Evolutionary conservation across 2,113 vertebrate genomes (phyloP).

Genomic region (Neogobius melanostomus): DNA sequence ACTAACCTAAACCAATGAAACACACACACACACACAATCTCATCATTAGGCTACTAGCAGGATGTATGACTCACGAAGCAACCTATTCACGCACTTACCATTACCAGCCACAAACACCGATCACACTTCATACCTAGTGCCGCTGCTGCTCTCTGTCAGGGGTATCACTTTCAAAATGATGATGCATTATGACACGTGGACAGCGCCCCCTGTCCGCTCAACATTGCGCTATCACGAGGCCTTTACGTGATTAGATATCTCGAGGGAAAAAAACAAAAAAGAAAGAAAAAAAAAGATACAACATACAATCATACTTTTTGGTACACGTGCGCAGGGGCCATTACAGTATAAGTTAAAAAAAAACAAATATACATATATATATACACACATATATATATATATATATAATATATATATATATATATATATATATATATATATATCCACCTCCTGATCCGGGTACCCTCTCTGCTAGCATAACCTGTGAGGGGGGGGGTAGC

Average conservation of each 20-base stretch:
- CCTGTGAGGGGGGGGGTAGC: background rate
- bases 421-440: no score
- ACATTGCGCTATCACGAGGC: slow-evolving; percentile 23
- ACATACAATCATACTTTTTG: background rate
- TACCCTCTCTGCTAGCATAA: background rate
- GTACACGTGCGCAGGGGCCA: background rate
- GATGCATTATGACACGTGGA: slow-evolving; percentile 23
- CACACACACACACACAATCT: no score
- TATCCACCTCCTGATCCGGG: background rate
- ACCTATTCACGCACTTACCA: background rate
- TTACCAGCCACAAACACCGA: background rate
- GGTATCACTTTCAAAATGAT: background rate
- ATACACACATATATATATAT: no score
- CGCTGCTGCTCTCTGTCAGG: background rate
- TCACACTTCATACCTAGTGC: background rate
- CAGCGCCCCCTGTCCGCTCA: slow-evolving; percentile 56
- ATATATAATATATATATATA: no score
- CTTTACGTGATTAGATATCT: slow-evolving; percentile 8
- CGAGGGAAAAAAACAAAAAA: background rate
- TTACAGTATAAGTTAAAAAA: background rate
- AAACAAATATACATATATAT: no score
- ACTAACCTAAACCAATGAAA: no score
- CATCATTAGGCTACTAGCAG: no score
- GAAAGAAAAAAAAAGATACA: background rate
- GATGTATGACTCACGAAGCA: no score